Percentiles rank a stretch among this genome's conserved stretches.
Conservation (phyloP, 2,797 vertebrate species). For the Paratrypauchen microcephalus region DNA sequence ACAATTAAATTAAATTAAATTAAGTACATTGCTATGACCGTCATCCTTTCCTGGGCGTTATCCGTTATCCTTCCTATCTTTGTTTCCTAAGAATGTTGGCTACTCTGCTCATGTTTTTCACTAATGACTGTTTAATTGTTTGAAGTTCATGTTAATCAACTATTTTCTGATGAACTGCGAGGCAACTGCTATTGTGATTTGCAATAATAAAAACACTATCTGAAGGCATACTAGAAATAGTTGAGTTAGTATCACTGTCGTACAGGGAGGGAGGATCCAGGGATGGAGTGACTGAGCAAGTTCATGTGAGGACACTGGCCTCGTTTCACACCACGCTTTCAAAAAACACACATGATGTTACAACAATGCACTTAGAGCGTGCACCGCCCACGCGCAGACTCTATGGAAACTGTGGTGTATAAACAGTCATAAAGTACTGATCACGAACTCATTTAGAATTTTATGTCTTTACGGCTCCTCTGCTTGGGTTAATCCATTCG, state of each 20-base stretch:
- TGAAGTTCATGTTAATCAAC: too few relatives aligned
- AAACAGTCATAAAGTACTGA: background rate
- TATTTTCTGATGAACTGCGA: background rate
- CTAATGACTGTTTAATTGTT: too few relatives aligned
- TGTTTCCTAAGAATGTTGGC: too few relatives aligned
- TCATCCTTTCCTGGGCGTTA: too few relatives aligned
- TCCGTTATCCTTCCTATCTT: too few relatives aligned
- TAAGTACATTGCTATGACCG: too few relatives aligned
- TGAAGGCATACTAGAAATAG: too few relatives aligned
- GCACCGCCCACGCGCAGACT: background rate
- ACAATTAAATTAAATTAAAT: too few relatives aligned
- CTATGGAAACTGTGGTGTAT: conserved; percentile 12
- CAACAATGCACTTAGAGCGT: conserved; percentile 12
- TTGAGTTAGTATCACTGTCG: too few relatives aligned
- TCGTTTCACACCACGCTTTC: conserved; percentile 30
- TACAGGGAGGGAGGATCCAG: conserved; percentile 14
- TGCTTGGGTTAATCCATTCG: background rate
- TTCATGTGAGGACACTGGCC: conserved; percentile 58
- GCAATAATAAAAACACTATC: too few relatives aligned
- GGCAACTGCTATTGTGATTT: too few relatives aligned
- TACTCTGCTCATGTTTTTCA: too few relatives aligned
- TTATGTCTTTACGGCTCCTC: background rate
- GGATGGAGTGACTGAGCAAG: conserved; percentile 24
- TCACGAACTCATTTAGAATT: background rate
- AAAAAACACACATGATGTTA: conserved; percentile 2